Percentiles rank a stretch among this genome's conserved stretches.
Evolutionary conservation across 2,113 vertebrate genomes (phyloP).

Genomic region (Chionis minor): DNA sequence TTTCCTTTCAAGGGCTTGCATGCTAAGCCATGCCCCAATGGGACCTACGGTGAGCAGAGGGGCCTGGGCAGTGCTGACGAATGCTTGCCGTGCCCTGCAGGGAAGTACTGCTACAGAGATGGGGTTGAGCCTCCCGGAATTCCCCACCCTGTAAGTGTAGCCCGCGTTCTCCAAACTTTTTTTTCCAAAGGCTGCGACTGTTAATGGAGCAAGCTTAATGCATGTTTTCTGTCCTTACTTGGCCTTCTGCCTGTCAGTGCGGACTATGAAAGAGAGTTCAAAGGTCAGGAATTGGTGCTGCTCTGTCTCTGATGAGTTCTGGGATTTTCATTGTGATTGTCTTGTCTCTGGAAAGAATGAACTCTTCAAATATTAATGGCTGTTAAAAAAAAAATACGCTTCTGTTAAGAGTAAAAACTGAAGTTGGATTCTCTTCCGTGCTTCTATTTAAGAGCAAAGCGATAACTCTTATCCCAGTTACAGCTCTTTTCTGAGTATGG

Average conservation of each 20-base stretch:
- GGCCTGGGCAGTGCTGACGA: conserved; percentile 78
- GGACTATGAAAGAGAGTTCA: not conserved
- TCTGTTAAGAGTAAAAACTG: not conserved
- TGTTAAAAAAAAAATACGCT: not conserved
- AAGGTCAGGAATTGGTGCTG: not conserved
- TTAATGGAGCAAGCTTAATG: not conserved
- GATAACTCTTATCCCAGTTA: not conserved
- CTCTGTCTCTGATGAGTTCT: not conserved
- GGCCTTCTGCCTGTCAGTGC: not conserved
- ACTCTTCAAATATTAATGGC: not conserved
- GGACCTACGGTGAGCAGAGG: conserved; percentile 78
- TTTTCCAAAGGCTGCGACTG: not conserved
- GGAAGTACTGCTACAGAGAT: conserved; percentile 82
- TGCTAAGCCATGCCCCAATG: conserved; percentile 83
- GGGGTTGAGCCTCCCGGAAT: conserved; percentile 72
- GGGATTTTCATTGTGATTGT: not conserved
- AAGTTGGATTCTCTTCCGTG: not conserved
- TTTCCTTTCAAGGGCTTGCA: conserved; percentile 70
- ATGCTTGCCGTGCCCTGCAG: conserved; percentile 79
- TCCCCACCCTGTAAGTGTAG: conserved; percentile 76
- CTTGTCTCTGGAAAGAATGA: not conserved
- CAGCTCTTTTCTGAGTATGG: not conserved
- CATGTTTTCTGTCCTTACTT: not conserved
- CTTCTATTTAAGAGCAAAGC: not conserved
- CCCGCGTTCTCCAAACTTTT: not conserved